Conservation (phyloP, 2,888 invertebrate genomes). For the Agrotis puta region DNA sequence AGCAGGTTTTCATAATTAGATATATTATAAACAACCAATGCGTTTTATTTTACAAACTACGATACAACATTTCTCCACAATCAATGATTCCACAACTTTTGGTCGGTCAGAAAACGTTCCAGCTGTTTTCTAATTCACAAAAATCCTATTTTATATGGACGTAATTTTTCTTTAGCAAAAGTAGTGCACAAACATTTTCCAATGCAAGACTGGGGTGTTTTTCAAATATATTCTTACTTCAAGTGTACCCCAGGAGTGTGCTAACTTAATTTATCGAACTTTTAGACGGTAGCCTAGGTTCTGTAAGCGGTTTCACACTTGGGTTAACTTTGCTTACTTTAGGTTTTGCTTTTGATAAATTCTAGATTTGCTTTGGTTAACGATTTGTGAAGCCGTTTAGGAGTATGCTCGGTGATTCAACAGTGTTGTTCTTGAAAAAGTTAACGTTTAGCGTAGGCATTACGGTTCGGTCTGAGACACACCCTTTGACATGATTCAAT, state of each 20-base stretch:
- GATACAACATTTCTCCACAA: not conserved
- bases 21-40: not conserved
- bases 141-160: slow-evolving; percentile 22
- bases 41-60: not conserved
- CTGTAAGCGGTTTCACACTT: slow-evolving; percentile 74
- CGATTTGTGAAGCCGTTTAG: slow-evolving; percentile 43
- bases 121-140: slow-evolving; percentile 10
- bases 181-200: slow-evolving; percentile 23
- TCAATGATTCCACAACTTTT: slow-evolving; percentile 1
- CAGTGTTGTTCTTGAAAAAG: slow-evolving; percentile 1
- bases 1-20: not conserved
- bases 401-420: slow-evolving; percentile 18
- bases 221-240: slow-evolving; percentile 44
- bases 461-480: slow-evolving; percentile 20
- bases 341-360: slow-evolving; percentile 62
- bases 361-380: slow-evolving; percentile 46
- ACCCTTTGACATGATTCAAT: slow-evolving; percentile 21
- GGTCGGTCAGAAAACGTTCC: slow-evolving; percentile 28
- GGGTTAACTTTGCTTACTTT: slow-evolving; percentile 73
- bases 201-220: slow-evolving; percentile 37
- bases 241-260: slow-evolving; percentile 53
- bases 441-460: slow-evolving; percentile 19
- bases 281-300: slow-evolving; percentile 63
- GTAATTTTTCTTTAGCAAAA: slow-evolving; percentile 14
- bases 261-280: slow-evolving; percentile 76